These are phyloP conservation scores for Allobates femoralis DNA, from an alignment of 2,797 vertebrate genomes.

Conservation along the genomic window DNA sequence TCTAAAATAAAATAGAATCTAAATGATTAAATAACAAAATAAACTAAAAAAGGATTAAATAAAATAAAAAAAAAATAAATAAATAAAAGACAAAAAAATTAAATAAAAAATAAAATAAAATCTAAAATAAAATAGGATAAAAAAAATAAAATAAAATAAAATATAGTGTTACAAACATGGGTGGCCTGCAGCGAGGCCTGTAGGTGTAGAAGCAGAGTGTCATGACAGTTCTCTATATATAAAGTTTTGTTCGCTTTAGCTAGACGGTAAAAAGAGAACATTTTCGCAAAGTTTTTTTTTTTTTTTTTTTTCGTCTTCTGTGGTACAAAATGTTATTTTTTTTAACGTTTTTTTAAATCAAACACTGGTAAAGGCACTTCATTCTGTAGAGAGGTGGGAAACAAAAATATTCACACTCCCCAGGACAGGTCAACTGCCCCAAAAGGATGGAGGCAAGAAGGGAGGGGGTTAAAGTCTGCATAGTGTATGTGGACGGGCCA, in stretches of 20 bases:
- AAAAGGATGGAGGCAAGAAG: slow-evolving; percentile 74
- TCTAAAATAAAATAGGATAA: slow-evolving; percentile 56
- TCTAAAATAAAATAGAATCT: too few relatives aligned
- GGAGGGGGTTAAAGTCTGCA: slow-evolving; percentile 85
- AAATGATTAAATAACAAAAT: too few relatives aligned
- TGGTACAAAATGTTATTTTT: slow-evolving; percentile 88
- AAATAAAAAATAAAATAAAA: too few relatives aligned
- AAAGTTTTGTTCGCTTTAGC: slow-evolving; percentile 77
- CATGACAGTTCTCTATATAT: slow-evolving; percentile 81
- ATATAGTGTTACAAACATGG: slow-evolving; percentile 69
- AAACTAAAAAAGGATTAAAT: too few relatives aligned
- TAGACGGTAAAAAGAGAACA: slow-evolving; percentile 87
- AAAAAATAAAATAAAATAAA: slow-evolving; percentile 48
- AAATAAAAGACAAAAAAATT: too few relatives aligned
- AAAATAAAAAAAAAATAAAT: too few relatives aligned
- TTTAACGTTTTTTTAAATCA: slow-evolving; percentile 86
- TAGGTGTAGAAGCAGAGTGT: slow-evolving; percentile 68
- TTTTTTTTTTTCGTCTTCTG: slow-evolving; percentile 68
- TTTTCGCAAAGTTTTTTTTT: slow-evolving; percentile 84
- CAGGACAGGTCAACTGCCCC: slow-evolving; percentile 84
- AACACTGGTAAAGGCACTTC: slow-evolving; percentile 99
- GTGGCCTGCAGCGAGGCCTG: slow-evolving; percentile 70
- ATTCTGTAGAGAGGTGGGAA: slow-evolving; percentile 88
- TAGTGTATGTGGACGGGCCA: slow-evolving; percentile 79
- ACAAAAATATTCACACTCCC: slow-evolving; percentile 66